Conservation (phyloP, 2,113 vertebrate species). For the Cercocebus atys region DNA sequence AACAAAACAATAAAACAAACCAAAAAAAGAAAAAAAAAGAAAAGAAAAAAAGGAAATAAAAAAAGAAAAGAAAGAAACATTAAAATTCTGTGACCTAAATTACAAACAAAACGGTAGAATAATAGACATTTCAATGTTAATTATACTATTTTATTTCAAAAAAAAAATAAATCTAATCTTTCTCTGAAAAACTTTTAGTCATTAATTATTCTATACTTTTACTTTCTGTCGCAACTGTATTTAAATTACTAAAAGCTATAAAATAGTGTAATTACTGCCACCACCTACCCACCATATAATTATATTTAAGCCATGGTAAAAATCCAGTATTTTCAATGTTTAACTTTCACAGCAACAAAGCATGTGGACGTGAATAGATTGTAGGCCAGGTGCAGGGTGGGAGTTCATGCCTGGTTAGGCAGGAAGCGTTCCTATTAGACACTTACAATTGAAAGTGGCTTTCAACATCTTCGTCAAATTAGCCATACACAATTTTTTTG, state of each 20-base stretch:
- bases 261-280: background rate
- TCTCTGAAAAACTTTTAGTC: background rate
- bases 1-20: too few species aligned
- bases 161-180: background rate
- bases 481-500: background rate
- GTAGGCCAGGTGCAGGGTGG: accelerated
- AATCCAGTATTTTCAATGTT: background rate
- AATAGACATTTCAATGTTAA: background rate
- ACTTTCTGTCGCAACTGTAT: background rate
- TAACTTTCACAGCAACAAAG: background rate
- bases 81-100: background rate
- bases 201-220: background rate
- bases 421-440: background rate
- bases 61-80: background rate
- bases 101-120: background rate
- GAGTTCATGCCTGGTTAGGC: accelerated
- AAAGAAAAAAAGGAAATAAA: background rate
- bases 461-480: background rate
- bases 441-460: background rate
- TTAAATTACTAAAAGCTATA: background rate
- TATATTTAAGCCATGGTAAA: background rate
- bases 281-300: background rate
- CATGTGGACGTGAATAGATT: background rate
- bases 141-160: background rate
- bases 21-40: background rate